phyloP scores from a whole-genome alignment of 2,888 invertebrate species.

The Drosophila conformis region DNA sequence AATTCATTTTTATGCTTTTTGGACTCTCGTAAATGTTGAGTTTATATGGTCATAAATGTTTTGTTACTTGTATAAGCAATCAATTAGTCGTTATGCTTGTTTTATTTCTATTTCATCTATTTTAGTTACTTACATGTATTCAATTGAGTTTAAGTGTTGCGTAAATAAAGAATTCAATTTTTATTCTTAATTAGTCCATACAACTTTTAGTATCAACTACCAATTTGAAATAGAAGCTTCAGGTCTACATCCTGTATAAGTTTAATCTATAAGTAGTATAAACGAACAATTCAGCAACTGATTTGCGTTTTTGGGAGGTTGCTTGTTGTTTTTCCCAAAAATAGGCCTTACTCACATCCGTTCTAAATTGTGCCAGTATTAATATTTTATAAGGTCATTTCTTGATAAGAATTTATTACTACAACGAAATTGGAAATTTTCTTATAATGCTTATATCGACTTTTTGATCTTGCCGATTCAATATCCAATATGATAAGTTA shows the following conservation, averaged over 20 bases:
- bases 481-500: background rate
- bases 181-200: background rate
- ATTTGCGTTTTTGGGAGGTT: background rate
- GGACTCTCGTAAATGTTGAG: slow-evolving; percentile 23
- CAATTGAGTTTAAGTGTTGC: background rate
- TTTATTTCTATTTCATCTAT: no score
- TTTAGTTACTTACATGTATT: background rate
- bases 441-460: background rate
- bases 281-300: background rate
- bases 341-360: background rate
- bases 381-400: background rate
- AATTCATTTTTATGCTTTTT: slow-evolving; percentile 38
- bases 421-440: background rate
- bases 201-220: background rate
- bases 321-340: slow-evolving; percentile 15
- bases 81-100: slow-evolving; percentile 19
- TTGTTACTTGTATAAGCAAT: slow-evolving; percentile 15
- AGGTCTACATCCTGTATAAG: background rate
- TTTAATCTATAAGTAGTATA: background rate
- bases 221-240: background rate
- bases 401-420: slow-evolving; percentile 11
- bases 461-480: background rate
- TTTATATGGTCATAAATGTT: slow-evolving; percentile 2
- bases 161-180: background rate
- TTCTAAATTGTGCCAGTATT: background rate